phyloP scores from a whole-genome alignment of 2,888 invertebrate species.

The Drosophila parthenogenetica region DNA sequence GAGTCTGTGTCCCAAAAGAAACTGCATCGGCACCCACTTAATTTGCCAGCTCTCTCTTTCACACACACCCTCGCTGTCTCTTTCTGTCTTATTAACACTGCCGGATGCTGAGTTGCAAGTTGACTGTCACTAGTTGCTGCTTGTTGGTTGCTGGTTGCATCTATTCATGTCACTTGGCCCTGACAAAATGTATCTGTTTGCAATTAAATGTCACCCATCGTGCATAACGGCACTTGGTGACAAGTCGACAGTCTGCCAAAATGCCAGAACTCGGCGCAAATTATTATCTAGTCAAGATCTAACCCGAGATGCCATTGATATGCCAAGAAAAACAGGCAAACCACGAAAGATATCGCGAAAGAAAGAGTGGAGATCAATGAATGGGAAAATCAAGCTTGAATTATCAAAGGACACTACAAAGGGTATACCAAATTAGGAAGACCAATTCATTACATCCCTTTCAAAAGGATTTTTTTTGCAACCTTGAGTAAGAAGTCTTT shows the following conservation, averaged over 20 bases:
- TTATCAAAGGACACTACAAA: too few species aligned
- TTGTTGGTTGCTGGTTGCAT: constrained; percentile 27
- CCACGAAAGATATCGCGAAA: background rate
- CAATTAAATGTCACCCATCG: constrained; percentile 76
- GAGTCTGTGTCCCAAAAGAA: constrained; percentile 31
- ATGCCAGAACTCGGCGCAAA: constrained; percentile 42
- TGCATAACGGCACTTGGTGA: constrained; percentile 55
- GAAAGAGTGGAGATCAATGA: background rate
- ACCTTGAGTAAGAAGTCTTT: background rate
- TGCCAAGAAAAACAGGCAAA: background rate
- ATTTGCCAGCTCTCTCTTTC: constrained; percentile 60
- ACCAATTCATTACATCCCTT: too few species aligned
- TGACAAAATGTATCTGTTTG: constrained; percentile 81
- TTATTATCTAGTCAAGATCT: constrained; percentile 48
- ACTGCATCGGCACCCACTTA: constrained; percentile 70
- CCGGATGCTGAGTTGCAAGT: constrained; percentile 61
- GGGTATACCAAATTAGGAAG: too few species aligned
- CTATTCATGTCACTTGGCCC: constrained; percentile 56
- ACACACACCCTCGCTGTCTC: background rate
- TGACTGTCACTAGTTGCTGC: constrained; percentile 33
- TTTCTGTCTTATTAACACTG: constrained; percentile 2
- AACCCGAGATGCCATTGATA: constrained; percentile 8
- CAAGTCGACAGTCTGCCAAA: constrained; percentile 58
- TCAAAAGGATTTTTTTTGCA: background rate
- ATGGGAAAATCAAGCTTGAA: background rate